These are phyloP conservation scores for Carpatolechia fugitivella DNA, from an alignment of 2,888 invertebrate genomes.

Conservation along the genomic window DNA sequence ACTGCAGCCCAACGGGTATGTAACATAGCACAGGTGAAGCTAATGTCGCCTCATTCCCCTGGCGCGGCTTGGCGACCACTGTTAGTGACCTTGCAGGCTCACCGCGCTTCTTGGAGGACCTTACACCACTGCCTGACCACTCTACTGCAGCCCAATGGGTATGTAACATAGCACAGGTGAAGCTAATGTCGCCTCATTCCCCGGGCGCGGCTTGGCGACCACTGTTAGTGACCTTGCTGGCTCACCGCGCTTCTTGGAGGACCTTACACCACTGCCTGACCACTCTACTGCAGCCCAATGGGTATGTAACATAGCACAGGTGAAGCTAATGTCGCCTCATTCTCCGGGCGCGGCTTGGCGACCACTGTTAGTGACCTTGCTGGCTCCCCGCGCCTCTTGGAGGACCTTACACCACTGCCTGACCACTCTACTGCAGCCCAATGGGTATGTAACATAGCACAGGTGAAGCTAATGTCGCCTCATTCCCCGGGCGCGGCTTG, in stretches of 20 bases:
- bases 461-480: no score
- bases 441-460: no score
- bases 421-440: constrained; percentile 78
- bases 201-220: constrained; percentile 63
- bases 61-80: constrained; percentile 64
- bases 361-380: constrained; percentile 83
- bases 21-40: no score
- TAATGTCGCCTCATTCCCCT: no score
- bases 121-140: constrained; percentile 83
- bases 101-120: constrained; percentile 94
- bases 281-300: constrained; percentile 72
- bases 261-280: constrained; percentile 85
- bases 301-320: constrained; percentile 31
- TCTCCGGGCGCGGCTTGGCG: constrained; percentile 62
- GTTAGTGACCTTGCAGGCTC: constrained; percentile 89
- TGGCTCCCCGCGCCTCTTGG: constrained; percentile 96
- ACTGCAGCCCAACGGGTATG: constrained; percentile 58
- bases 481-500: constrained; percentile 54
- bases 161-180: no score
- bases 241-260: constrained; percentile 94
- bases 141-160: constrained; percentile 78
- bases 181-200: no score
- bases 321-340: neutral
- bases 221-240: constrained; percentile 86
- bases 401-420: constrained; percentile 86